Evolutionary conservation across 1,140 invertebrate species (phyloP), one percentile per base, ranked within the genome.

Genomic region (Hylyphantes graminicola): DNA sequence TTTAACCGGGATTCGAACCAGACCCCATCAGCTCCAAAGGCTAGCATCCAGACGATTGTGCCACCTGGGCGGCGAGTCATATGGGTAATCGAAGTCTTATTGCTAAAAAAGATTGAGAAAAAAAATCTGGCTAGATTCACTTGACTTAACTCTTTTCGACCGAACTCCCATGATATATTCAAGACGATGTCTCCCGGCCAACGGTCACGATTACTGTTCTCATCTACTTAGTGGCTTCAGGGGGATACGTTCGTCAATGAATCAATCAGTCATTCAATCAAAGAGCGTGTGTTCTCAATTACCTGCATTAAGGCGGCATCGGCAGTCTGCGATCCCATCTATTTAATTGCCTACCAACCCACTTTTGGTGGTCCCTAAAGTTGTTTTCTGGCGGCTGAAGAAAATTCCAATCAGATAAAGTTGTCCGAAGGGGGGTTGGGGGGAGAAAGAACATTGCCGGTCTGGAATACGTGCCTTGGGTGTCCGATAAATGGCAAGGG

Each of bases 331-430:
- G 70, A 80, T 80, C 77, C 77, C 61, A 80, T 80, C 77, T 80
- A 80, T 80, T 80, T 80, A 80, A 80, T 70, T 80, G 77, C 77
- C 65, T 70, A 50, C 12, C 54, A 7, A 53, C 77, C 77, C 51
- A 80, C 8, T 12, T 50, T 21, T 59, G 76, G 9, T 19, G n/a
- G 13, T 68, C 54, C 77, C 64, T 68, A 55, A 80, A 68, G 77
- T 80, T 80, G 77, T 80, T 80, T 35, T 65, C 15, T 19, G 77
- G 76, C 50, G 63, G n/a, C 54, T 61, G 74, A 48, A 55, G 19
- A 80, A 73, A 80, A 80, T 80, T 70, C 77, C 77, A 80, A 80
- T 80, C 77, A 80, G 77, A 80, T 80, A 80, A 80, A 80, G 77
- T 80, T 80, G 77, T 80, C 65, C 13, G 19, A 48, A 70, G 59